Conservation (phyloP, 2,888 invertebrate genomes). For the Nymphalis polychloros region DNA sequence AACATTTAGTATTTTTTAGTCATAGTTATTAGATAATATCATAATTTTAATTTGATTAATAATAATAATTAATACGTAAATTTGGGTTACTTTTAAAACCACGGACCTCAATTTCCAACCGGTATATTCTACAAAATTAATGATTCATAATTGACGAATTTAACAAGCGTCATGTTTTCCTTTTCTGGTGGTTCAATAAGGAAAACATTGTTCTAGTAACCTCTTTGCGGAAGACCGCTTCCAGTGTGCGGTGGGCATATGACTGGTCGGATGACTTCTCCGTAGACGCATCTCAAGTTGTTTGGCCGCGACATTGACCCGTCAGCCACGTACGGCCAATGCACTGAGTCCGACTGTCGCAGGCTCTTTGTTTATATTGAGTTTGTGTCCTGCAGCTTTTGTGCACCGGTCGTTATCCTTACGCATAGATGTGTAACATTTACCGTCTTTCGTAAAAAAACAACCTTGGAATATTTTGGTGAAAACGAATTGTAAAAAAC, state of each 20-base stretch:
- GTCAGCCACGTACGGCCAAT: slow-evolving; percentile 76
- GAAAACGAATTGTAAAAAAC: neutral
- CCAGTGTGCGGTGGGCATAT: slow-evolving; percentile 52
- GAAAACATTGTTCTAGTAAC: slow-evolving; percentile 63
- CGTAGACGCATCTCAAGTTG: slow-evolving; percentile 69
- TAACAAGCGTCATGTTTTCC: slow-evolving; percentile 32
- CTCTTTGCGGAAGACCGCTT: slow-evolving; percentile 65
- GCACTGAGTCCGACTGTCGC: slow-evolving; percentile 68
- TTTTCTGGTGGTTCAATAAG: slow-evolving; percentile 36
- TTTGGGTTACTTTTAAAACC: neutral
- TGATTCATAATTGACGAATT: slow-evolving; percentile 39
- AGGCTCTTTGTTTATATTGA: slow-evolving; percentile 77
- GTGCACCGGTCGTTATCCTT: slow-evolving; percentile 29
- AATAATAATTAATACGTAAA: neutral
- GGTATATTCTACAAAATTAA: slow-evolving; percentile 31
- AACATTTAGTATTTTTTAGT: too few relatives aligned
- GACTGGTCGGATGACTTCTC: slow-evolving; percentile 67
- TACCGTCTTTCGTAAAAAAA: slow-evolving; percentile 28
- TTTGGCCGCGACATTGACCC: slow-evolving; percentile 79
- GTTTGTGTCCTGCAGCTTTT: slow-evolving; percentile 60
- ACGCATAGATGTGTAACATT: slow-evolving; percentile 21
- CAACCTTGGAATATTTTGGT: slow-evolving; percentile 15
- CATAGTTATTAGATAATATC: too few relatives aligned
- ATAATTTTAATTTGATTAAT: too few relatives aligned
- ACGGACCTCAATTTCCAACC: neutral